phyloP scores from a whole-genome alignment of 2,113 vertebrate genomes.

The Tetraodon nigroviridis region DNA sequence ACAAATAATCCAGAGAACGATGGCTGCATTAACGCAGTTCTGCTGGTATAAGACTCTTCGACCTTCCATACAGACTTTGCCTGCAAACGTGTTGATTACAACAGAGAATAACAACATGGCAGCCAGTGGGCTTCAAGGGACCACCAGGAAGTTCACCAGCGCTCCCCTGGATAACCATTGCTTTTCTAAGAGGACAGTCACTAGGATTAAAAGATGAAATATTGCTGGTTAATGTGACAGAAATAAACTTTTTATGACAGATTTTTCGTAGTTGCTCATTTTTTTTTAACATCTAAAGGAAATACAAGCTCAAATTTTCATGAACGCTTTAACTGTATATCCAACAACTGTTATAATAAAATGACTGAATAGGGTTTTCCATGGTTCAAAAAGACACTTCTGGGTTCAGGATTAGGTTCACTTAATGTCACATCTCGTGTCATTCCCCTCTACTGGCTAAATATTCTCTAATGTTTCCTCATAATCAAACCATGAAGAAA shows the following conservation, averaged over 20 bases:
- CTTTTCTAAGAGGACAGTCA: conserved; percentile 19
- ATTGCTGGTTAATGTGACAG: conserved; percentile 24
- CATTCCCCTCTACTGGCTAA: too few relatives aligned
- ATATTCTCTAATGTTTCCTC: too few relatives aligned
- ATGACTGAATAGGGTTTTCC: background rate
- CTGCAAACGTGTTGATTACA: conserved; percentile 10
- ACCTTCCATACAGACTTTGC: conserved; percentile 38
- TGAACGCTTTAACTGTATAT: background rate
- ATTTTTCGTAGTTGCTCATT: background rate
- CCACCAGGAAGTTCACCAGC: background rate
- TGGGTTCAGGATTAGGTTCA: too few relatives aligned
- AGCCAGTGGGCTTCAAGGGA: background rate
- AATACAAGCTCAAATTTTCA: background rate
- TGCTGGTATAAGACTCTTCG: conserved; percentile 79
- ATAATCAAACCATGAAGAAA: too few relatives aligned
- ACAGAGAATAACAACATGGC: background rate
- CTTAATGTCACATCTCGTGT: too few relatives aligned
- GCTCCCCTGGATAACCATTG: background rate
- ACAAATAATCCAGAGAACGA: conserved; percentile 98
- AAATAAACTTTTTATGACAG: conserved; percentile 49
- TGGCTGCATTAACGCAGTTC: conserved; percentile 94
- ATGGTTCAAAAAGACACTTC: background rate
- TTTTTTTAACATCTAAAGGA: too few relatives aligned
- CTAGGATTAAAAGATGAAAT: background rate
- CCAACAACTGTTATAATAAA: background rate